Percentiles rank a stretch among this genome's conserved stretches.
Conservation (phyloP, 2,797 vertebrate species). For the Prionace glauca region DNA sequence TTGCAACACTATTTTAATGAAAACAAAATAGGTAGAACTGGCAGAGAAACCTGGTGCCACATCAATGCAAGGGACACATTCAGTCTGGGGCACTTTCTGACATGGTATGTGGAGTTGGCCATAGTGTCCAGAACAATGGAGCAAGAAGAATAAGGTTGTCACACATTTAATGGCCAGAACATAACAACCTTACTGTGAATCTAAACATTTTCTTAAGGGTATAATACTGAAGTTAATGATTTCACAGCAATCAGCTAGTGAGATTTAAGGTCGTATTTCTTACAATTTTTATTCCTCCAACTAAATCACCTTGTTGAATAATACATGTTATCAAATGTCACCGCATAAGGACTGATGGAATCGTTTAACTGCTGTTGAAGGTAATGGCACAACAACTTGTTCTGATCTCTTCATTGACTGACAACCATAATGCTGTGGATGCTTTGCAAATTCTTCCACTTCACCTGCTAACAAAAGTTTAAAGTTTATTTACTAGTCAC, state of each 20-base stretch:
- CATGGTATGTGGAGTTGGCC: neutral
- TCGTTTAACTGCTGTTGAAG: neutral
- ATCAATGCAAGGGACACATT: neutral
- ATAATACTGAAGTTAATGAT: neutral
- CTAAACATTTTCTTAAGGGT: neutral
- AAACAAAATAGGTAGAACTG: neutral
- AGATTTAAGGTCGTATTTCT: neutral
- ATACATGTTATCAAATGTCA: neutral
- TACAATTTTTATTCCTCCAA: neutral
- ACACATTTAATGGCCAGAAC: neutral
- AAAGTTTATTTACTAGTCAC: no score
- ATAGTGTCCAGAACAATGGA: neutral
- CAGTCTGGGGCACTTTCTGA: neutral
- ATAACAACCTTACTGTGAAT: neutral
- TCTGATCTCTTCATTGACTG: neutral
- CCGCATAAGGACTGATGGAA: neutral
- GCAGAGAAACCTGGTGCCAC: neutral
- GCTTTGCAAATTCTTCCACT: neutral
- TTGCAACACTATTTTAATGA: neutral
- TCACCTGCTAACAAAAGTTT: neutral
- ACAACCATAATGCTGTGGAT: neutral
- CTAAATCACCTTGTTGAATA: neutral
- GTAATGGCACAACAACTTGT: neutral
- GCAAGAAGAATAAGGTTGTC: neutral
- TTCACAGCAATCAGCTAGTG: neutral